A percentile compares a stretch with the other conserved stretches of the same genome.
These are phyloP conservation scores for Scaptomyza graminum DNA, from an alignment of 1,140 invertebrate species.

Conservation along the genomic window DNA sequence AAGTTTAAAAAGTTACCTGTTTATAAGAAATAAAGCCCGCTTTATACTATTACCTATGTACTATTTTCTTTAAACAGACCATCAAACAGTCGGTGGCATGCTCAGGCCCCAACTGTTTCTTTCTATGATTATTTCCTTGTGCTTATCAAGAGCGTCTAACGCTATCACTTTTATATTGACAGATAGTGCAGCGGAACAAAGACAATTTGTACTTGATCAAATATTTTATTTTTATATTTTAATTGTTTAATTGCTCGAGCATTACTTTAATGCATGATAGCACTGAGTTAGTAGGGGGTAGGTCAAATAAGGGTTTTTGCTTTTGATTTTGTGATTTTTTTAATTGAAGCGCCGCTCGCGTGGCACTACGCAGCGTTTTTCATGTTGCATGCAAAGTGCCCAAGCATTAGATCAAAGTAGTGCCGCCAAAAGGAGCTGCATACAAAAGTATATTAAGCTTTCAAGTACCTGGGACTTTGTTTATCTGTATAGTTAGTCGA, in stretches of 20 bases:
- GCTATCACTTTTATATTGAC: slow-evolving; percentile 52
- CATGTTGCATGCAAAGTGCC: not conserved
- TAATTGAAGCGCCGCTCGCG: slow-evolving; percentile 53
- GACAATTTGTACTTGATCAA: slow-evolving; percentile 54
- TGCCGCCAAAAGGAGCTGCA: slow-evolving; percentile 1
- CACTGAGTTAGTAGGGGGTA: not conserved
- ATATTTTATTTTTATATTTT: slow-evolving; percentile 32
- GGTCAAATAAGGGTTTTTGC: slow-evolving; percentile 15
- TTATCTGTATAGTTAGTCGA: slow-evolving; percentile 11
- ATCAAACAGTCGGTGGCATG: not conserved
- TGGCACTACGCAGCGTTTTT: slow-evolving; percentile 23
- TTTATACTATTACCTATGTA: not conserved
- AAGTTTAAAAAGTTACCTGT: no score
- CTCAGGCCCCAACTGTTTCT: not conserved
- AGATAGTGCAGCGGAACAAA: slow-evolving; percentile 57
- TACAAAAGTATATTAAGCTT: slow-evolving; percentile 14
- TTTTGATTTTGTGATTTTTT: slow-evolving; percentile 34
- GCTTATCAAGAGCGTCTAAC: slow-evolving; percentile 15
- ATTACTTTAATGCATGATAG: slow-evolving; percentile 27
- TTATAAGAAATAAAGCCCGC: no score
- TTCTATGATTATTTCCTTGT: slow-evolving; percentile 11
- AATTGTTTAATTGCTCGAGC: slow-evolving; percentile 22
- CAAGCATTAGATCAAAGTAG: slow-evolving; percentile 41
- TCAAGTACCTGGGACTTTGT: slow-evolving; percentile 8
- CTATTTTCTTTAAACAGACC: not conserved